Conservation (phyloP, 2,797 vertebrate species). For the Gambusia yucatana region DNA sequence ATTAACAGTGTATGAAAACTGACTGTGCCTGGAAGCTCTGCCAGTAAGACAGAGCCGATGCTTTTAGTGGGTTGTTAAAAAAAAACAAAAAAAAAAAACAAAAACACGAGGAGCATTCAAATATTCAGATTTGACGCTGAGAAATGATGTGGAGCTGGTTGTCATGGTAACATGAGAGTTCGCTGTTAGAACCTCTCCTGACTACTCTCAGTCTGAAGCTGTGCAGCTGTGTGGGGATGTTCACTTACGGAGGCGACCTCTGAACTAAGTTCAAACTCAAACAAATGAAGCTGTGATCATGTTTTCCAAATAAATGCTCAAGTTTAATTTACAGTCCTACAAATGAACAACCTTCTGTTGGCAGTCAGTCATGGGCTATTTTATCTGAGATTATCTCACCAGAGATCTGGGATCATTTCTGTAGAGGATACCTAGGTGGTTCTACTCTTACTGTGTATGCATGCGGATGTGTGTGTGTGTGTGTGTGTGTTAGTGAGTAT, state of each 20-base stretch:
- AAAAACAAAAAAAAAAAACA: neutral
- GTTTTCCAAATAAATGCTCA: neutral
- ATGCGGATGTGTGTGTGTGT: neutral
- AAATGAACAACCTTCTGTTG: conserved; percentile 15
- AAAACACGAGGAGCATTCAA: neutral
- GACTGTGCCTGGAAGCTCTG: neutral
- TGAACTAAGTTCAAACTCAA: neutral
- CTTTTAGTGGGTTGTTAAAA: neutral
- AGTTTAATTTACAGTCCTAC: conserved; percentile 12
- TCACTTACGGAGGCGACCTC: neutral
- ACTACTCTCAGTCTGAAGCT: neutral
- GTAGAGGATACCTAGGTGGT: conserved; percentile 36
- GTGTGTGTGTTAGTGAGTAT: conserved; percentile 12
- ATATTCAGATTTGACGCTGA: neutral
- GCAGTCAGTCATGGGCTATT: conserved; percentile 22
- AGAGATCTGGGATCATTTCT: conserved; percentile 26
- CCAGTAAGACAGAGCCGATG: neutral
- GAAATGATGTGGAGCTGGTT: neutral
- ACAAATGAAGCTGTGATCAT: neutral
- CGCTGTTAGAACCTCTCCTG: neutral
- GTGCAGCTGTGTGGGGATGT: neutral
- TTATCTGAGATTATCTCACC: conserved; percentile 2
- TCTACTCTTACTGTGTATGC: conserved; percentile 11
- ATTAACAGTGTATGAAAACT: neutral
- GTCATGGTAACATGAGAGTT: neutral